Percentiles rank a stretch among this genome's conserved stretches.
Conservation (phyloP, 1,140 invertebrate genomes). For the Caligus rogercresseyi region DNA sequence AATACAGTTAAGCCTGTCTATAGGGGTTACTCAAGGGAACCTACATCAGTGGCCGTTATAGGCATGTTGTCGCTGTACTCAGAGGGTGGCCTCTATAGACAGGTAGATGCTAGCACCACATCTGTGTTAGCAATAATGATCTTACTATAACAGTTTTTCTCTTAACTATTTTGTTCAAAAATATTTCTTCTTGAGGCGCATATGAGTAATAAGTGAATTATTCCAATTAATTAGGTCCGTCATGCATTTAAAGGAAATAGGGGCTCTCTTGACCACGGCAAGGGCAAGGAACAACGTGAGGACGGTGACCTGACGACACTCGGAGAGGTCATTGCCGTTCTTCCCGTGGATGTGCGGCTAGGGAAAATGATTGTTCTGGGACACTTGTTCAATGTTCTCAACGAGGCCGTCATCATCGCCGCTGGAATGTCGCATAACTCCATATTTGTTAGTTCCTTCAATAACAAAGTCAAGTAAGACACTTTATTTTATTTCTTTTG, state of each 20-base stretch:
- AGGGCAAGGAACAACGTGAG: conserved; percentile 28
- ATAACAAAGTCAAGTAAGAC: conserved; percentile 49
- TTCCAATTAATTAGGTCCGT: too few species aligned
- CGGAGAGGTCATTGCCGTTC: conserved; percentile 55
- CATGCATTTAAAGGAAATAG: conserved; percentile 56
- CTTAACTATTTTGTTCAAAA: too few species aligned
- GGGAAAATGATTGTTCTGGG: conserved; percentile 72
- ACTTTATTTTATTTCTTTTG: conserved; percentile 59
- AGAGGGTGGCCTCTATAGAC: too few species aligned
- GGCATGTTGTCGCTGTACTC: too few species aligned
- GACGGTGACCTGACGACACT: conserved; percentile 82
- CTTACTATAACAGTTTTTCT: too few species aligned
- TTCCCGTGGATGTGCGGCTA: conserved; percentile 64
- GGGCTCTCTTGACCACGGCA: background rate
- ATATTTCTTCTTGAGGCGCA: too few species aligned
- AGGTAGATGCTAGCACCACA: too few species aligned
- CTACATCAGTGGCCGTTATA: too few species aligned
- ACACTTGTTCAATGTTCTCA: conserved; percentile 61
- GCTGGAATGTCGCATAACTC: conserved; percentile 53
- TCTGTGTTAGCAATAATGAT: too few species aligned
- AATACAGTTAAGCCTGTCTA: too few species aligned
- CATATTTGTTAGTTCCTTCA: conserved; percentile 55
- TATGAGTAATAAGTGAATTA: too few species aligned
- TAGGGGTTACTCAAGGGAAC: too few species aligned
- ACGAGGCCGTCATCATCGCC: conserved; percentile 66